Evolutionary conservation across 2,113 vertebrate genomes (phyloP).

Genomic region (Apistogramma diplotaenia): DNA sequence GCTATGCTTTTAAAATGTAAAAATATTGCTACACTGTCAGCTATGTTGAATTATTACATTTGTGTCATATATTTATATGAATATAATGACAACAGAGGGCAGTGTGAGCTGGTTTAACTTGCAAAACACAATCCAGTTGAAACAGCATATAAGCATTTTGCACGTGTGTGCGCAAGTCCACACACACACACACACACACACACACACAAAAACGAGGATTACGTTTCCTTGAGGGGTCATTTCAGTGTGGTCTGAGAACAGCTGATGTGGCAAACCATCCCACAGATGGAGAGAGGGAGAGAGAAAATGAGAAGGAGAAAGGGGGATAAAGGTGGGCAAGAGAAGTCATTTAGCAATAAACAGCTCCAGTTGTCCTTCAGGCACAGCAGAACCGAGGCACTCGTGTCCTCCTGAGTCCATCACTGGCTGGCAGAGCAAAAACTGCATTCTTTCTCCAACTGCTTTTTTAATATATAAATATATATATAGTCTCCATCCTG

Average conservation of each 20-base stretch:
- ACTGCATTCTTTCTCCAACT: background rate
- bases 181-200: constrained; percentile 13
- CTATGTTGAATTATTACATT: no score
- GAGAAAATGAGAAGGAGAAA: constrained; percentile 33
- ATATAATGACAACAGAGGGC: constrained; percentile 15
- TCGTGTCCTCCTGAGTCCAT: constrained; percentile 39
- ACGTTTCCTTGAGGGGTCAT: constrained; percentile 72
- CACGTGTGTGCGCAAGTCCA: background rate
- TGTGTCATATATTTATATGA: no score
- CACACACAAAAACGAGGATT: constrained; percentile 42
- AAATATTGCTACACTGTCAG: no score
- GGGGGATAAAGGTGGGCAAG: background rate
- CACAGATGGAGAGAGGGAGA: constrained; percentile 47
- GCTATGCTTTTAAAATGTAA: no score
- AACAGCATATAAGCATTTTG: constrained; percentile 43
- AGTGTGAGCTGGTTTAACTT: constrained; percentile 8
- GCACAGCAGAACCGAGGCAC: constrained; percentile 47
- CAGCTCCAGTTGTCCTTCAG: constrained; percentile 68
- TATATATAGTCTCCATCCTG: background rate
- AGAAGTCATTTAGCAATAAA: constrained; percentile 58
- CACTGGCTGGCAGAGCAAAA: background rate
- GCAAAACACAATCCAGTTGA: constrained; percentile 46
- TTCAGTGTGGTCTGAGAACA: constrained; percentile 62
- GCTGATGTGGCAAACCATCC: constrained; percentile 71
- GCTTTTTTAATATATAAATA: background rate